A percentile compares a stretch with the other conserved stretches of the same genome.
These are phyloP conservation scores for Dione juno DNA, from an alignment of 2,888 invertebrate species.

Conservation along the genomic window DNA sequence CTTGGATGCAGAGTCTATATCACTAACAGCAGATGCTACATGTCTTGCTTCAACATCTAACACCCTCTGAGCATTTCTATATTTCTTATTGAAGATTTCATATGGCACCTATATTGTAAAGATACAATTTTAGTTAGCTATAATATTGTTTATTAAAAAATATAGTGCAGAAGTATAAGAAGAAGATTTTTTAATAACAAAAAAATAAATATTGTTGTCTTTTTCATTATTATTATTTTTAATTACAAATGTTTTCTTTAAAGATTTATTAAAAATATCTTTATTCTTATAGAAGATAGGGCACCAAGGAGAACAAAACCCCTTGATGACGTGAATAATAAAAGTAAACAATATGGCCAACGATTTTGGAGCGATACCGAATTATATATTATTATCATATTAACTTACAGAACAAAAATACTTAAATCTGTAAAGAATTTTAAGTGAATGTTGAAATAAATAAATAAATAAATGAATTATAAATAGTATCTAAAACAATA, in stretches of 20 bases:
- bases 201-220: too few species aligned
- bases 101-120: slow-evolving; percentile 91
- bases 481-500: background rate
- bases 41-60: slow-evolving; percentile 96
- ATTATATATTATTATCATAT: background rate
- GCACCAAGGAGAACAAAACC: background rate
- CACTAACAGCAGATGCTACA: slow-evolving; percentile 90
- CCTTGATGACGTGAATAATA: slow-evolving; percentile 7
- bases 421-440: background rate
- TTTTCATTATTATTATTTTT: background rate
- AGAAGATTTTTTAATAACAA: too few species aligned
- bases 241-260: background rate
- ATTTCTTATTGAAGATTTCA: slow-evolving; percentile 98
- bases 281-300: background rate
- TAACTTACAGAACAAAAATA: background rate
- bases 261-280: slow-evolving; percentile 11
- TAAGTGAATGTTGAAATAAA: background rate
- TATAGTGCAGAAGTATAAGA: too few species aligned
- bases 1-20: slow-evolving; percentile 90
- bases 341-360: slow-evolving; percentile 18
- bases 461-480: background rate
- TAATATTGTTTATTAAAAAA: too few species aligned
- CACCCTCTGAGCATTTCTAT: slow-evolving; percentile 96
- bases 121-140: too few species aligned
- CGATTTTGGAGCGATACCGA: background rate